A percentile compares a stretch with the other conserved stretches of the same genome.
These are phyloP conservation scores for Drosophila prosaltans DNA, from an alignment of 1,140 invertebrate species.

Conservation along the genomic window DNA sequence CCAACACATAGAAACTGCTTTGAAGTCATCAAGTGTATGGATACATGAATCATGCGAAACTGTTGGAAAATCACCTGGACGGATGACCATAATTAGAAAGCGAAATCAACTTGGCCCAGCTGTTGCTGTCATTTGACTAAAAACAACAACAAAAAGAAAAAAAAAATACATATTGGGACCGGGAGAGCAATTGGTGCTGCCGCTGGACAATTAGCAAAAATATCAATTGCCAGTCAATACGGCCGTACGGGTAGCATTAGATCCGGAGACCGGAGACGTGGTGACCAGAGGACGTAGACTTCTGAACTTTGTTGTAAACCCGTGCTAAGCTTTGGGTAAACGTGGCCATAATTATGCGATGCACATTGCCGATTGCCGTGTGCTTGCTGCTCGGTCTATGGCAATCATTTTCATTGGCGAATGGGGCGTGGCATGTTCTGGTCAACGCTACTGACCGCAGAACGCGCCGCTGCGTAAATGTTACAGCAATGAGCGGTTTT, in stretches of 20 bases:
- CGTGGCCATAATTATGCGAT: conserved; percentile 29
- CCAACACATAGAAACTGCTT: not conserved
- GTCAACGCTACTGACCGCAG: conserved; percentile 52
- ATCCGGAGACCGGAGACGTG: not conserved
- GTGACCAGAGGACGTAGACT: not conserved
- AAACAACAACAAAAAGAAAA: not conserved
- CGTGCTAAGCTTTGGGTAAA: conserved; percentile 36
- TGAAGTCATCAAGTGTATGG: not conserved
- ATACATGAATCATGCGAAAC: not conserved
- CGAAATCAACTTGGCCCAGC: conserved; percentile 3
- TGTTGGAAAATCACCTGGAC: not conserved
- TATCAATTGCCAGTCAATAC: conserved; percentile 33
- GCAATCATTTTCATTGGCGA: conserved; percentile 33
- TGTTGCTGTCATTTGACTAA: not conserved
- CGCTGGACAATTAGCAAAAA: conserved; percentile 35
- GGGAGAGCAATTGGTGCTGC: not conserved
- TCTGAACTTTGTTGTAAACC: conserved; percentile 20
- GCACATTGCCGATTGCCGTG: not conserved
- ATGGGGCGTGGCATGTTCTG: conserved; percentile 39
- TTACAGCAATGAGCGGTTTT: conserved; percentile 72
- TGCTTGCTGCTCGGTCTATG: not conserved
- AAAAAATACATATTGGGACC: not conserved
- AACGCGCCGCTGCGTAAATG: conserved; percentile 68
- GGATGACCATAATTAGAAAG: not conserved
- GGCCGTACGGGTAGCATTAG: not conserved